Evolutionary conservation across 2,888 invertebrate genomes (phyloP).

Genomic region (Lacanobia oleracea): DNA sequence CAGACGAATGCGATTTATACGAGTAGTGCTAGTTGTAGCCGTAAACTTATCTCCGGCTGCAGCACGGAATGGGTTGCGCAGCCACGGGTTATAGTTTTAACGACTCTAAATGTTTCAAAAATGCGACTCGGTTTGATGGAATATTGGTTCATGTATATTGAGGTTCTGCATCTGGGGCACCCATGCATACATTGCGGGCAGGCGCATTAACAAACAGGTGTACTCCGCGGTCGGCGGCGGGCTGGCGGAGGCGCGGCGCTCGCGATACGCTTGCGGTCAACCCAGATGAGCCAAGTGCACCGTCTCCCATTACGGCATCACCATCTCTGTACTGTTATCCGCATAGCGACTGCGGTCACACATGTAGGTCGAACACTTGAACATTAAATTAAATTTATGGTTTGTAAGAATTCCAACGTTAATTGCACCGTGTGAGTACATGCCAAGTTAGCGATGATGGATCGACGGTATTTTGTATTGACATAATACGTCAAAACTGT

Average conservation of each 20-base stretch:
- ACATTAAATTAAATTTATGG: slow-evolving; percentile 85
- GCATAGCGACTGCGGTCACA: slow-evolving; percentile 81
- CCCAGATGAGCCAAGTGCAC: slow-evolving; percentile 78
- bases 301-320: slow-evolving; percentile 72
- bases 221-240: slow-evolving; percentile 10
- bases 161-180: slow-evolving; percentile 48
- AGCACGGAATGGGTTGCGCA: slow-evolving; percentile 10
- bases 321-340: slow-evolving; percentile 84
- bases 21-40: slow-evolving; percentile 28
- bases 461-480: slow-evolving; percentile 42
- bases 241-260: slow-evolving; percentile 38
- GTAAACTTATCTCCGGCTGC: slow-evolving; percentile 45
- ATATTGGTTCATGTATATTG: slow-evolving; percentile 41
- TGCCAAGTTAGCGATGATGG: slow-evolving; percentile 47
- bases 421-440: slow-evolving; percentile 71
- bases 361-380: slow-evolving; percentile 84
- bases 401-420: slow-evolving; percentile 79
- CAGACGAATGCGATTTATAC: slow-evolving; percentile 54
- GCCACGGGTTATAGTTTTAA: slow-evolving; percentile 51
- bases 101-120: slow-evolving; percentile 28
- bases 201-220: slow-evolving; percentile 65
- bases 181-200: slow-evolving; percentile 56
- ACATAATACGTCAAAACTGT: slow-evolving; percentile 20
- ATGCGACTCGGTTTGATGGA: slow-evolving; percentile 39
- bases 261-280: slow-evolving; percentile 81